Percentiles rank a stretch among this genome's conserved stretches.
These are phyloP conservation scores for Cryptomyrus ogoouensis DNA, from an alignment of 2,113 vertebrate genomes.

Conservation along the genomic window DNA sequence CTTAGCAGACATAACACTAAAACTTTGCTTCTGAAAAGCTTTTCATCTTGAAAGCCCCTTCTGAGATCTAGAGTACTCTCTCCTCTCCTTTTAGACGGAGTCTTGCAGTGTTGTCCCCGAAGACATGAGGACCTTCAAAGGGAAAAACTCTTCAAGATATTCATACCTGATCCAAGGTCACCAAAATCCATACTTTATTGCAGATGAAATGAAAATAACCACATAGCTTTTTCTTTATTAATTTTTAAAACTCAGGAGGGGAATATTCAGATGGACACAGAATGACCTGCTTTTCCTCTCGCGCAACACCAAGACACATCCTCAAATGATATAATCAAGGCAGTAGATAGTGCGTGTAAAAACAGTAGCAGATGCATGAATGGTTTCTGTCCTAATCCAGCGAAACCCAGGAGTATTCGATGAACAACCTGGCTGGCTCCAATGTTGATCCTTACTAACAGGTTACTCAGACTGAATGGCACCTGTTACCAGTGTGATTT, in stretches of 20 bases:
- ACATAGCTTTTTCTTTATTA: conserved; percentile 28
- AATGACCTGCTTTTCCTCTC: background rate
- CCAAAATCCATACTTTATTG: conserved; percentile 65
- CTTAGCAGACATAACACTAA: background rate
- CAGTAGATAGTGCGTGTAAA: background rate
- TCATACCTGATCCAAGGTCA: conserved; percentile 66
- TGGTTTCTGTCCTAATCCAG: background rate
- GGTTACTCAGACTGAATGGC: background rate
- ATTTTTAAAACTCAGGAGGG: too few relatives aligned
- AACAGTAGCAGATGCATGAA: background rate
- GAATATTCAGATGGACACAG: background rate
- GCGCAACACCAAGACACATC: background rate
- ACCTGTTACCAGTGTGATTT: background rate
- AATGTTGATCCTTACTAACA: background rate
- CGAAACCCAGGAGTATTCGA: background rate
- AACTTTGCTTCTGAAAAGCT: background rate
- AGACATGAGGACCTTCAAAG: conserved; percentile 60
- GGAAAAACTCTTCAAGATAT: conserved; percentile 54
- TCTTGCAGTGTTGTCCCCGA: conserved; percentile 54
- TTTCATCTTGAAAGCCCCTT: background rate
- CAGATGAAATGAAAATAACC: conserved; percentile 42
- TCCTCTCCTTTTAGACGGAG: conserved; percentile 46
- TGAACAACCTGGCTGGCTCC: background rate
- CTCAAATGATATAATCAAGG: background rate
- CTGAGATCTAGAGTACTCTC: background rate